Evolutionary conservation across 1,140 invertebrate species (phyloP).

Genomic region (Rhizoglyphus robini): DNA sequence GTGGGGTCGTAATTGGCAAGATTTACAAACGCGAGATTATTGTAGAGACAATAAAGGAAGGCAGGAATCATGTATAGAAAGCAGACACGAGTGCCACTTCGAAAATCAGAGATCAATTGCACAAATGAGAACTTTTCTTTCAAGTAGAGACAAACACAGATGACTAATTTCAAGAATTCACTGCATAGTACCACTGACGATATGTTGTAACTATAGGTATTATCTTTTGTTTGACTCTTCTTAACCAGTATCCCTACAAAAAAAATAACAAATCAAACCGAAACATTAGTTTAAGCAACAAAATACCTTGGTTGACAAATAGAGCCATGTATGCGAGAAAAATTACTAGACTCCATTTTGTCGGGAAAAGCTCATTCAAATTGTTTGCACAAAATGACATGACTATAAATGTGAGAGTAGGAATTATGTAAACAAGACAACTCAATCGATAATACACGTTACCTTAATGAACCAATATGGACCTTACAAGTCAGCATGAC

Average conservation of each 20-base stretch:
- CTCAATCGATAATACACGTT: too few species aligned
- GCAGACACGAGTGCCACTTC: constrained; percentile 43
- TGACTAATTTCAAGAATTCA: constrained; percentile 67
- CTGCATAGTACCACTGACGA: constrained; percentile 72
- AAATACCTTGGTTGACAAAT: constrained; percentile 63
- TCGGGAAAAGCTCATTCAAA: constrained; percentile 53
- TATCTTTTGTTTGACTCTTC: constrained; percentile 63
- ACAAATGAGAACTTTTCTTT: constrained; percentile 31
- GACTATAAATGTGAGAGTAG: background rate
- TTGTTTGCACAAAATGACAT: background rate
- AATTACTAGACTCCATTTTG: constrained; percentile 55
- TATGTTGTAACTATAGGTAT: constrained; percentile 71
- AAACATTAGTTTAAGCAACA: constrained; percentile 2
- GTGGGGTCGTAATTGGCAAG: constrained; percentile 80
- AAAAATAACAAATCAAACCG: background rate
- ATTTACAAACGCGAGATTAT: constrained; percentile 85
- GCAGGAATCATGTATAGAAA: constrained; percentile 78
- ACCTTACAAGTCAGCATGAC: background rate
- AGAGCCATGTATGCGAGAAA: constrained; percentile 67
- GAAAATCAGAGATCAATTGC: constrained; percentile 28
- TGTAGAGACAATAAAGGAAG: constrained; percentile 81
- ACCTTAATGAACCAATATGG: background rate
- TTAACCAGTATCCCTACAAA: constrained; percentile 72
- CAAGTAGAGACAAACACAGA: constrained; percentile 52
- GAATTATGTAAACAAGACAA: too few species aligned